These are phyloP conservation scores for Hippoglossus hippoglossus DNA, from an alignment of 2,797 vertebrate species.

Conservation along the genomic window DNA sequence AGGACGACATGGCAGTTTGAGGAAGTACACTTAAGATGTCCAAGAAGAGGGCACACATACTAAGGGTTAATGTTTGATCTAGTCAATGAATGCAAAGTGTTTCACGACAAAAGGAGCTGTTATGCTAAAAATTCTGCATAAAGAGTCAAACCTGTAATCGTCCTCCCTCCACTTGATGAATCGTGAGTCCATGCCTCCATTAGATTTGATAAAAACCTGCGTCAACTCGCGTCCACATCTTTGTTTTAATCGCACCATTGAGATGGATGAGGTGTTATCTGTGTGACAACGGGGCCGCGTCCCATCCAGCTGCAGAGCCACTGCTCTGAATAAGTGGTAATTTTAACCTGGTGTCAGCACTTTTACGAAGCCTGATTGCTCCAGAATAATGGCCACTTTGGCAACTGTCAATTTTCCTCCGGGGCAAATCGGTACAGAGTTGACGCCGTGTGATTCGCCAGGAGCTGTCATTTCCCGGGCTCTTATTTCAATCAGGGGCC, in stretches of 20 bases:
- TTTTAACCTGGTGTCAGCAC: constrained; percentile 66
- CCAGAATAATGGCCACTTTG: constrained; percentile 73
- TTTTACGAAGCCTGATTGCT: constrained; percentile 65
- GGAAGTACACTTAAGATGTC: too few relatives aligned
- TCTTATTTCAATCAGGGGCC: constrained; percentile 71
- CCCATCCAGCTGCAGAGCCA: constrained; percentile 21
- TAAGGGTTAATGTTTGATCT: neutral
- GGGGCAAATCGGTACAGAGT: constrained; percentile 58
- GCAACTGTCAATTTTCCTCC: constrained; percentile 74
- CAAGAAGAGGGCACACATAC: constrained; percentile 18
- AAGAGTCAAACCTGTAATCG: too few relatives aligned
- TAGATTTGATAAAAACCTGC: constrained; percentile 47
- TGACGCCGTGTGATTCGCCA: constrained; percentile 47
- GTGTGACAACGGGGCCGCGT: constrained; percentile 8
- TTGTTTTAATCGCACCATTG: constrained; percentile 49
- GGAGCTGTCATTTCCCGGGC: constrained; percentile 68
- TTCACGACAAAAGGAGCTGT: constrained; percentile 7
- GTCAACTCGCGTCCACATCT: constrained; percentile 47
- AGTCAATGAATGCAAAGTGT: constrained; percentile 4
- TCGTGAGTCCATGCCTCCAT: neutral
- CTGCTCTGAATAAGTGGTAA: constrained; percentile 31
- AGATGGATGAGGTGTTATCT: constrained; percentile 41
- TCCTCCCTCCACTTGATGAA: too few relatives aligned
- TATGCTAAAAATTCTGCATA: too few relatives aligned
- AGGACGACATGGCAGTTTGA: too few relatives aligned